Conservation (phyloP, 2,888 invertebrate species). For the Heliconius ethilla region DNA sequence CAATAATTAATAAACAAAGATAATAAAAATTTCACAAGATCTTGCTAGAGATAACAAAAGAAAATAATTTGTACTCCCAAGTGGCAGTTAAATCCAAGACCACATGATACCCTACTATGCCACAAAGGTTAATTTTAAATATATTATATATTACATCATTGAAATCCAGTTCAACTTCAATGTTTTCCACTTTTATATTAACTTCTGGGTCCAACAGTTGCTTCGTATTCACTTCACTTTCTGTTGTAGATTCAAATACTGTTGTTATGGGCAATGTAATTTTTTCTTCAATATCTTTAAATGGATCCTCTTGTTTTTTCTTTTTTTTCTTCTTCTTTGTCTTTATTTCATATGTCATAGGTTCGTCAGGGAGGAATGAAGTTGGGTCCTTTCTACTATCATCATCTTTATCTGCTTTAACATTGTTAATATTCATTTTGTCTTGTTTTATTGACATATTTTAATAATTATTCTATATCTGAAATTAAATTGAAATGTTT, state of each 20-base stretch:
- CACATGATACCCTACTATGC: background rate
- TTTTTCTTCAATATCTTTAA: slow-evolving; percentile 65
- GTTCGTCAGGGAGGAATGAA: slow-evolving; percentile 69
- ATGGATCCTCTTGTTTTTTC: slow-evolving; percentile 67
- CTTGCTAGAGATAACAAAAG: no score
- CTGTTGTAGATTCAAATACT: slow-evolving; percentile 41
- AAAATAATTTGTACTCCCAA: no score
- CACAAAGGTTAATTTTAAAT: background rate
- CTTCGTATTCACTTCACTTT: slow-evolving; percentile 34
- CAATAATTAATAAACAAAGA: no score
- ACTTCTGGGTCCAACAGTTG: slow-evolving; percentile 67
- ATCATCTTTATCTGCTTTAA: slow-evolving; percentile 44
- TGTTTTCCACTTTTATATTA: slow-evolving; percentile 73
- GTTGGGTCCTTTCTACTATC: slow-evolving; percentile 67
- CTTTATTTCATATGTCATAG: slow-evolving; percentile 73
- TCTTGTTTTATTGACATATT: slow-evolving; percentile 46
- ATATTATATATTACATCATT: slow-evolving; percentile 63
- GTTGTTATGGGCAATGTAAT: slow-evolving; percentile 47
- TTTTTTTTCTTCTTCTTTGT: slow-evolving; percentile 74
- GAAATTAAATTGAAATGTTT: background rate
- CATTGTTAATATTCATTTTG: slow-evolving; percentile 43
- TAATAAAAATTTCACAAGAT: no score
- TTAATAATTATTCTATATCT: slow-evolving; percentile 23
- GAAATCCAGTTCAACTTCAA: slow-evolving; percentile 74
- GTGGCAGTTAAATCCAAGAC: no score